phyloP scores from a whole-genome alignment of 2,888 invertebrate genomes.

The Eudasyphora cyanicolor region DNA sequence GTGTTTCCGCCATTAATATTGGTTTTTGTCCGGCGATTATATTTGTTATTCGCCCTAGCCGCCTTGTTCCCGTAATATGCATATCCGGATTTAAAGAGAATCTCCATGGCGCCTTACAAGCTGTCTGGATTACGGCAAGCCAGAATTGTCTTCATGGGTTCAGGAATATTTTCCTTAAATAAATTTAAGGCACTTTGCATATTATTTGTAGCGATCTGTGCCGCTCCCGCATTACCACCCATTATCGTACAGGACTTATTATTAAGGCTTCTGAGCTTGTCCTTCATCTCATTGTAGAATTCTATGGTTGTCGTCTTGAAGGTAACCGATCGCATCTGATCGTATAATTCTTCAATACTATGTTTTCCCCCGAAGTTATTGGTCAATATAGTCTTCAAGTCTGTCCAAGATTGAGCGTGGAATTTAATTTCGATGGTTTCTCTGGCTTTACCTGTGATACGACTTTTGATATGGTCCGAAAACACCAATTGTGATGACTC shows the following conservation, averaged over 20 bases:
- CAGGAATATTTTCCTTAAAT: neutral
- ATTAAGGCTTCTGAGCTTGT: constrained; percentile 3
- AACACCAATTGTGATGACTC: constrained; percentile 30
- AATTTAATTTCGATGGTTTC: neutral
- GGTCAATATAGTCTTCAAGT: neutral
- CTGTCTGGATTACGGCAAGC: constrained; percentile 49
- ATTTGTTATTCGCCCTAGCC: neutral
- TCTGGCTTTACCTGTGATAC: neutral
- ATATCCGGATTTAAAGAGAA: neutral
- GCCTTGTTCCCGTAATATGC: neutral
- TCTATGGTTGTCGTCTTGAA: neutral
- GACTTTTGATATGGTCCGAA: constrained; percentile 11
- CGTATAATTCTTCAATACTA: neutral
- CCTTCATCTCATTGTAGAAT: constrained; percentile 6
- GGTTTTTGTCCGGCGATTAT: no score
- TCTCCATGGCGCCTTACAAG: constrained; percentile 42
- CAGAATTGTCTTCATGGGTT: constrained; percentile 12
- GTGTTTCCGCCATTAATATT: neutral
- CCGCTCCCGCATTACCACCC: neutral
- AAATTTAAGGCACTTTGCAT: neutral
- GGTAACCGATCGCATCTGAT: no score
- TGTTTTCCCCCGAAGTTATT: constrained; percentile 11
- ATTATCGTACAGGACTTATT: neutral
- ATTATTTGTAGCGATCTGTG: neutral
- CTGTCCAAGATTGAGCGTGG: neutral